Conservation (phyloP, 2,888 invertebrate species). For the Synergus itoensis region DNA sequence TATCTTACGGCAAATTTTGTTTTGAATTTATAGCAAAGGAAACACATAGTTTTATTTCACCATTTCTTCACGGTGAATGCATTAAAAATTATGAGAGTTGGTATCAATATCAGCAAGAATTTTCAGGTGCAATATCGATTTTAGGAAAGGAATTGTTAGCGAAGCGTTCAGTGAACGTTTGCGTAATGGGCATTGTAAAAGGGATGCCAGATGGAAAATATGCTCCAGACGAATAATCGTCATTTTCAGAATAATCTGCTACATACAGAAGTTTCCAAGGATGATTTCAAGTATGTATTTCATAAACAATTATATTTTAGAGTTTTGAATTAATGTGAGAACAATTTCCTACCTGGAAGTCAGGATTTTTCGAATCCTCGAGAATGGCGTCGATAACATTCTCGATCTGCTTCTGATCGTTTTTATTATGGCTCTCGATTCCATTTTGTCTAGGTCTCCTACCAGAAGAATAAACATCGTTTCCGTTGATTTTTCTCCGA, state of each 20-base stretch:
- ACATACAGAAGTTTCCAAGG: background rate
- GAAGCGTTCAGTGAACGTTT: background rate
- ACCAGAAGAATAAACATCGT: slow-evolving; percentile 68
- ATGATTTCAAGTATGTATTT: background rate
- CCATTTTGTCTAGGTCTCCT: slow-evolving; percentile 74
- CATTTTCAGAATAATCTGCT: background rate
- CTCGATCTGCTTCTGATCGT: slow-evolving; percentile 78
- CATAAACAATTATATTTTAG: background rate
- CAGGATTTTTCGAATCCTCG: slow-evolving; percentile 76
- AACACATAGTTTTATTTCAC: background rate
- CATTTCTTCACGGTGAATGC: background rate
- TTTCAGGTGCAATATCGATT: slow-evolving; percentile 16
- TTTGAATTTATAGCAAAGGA: background rate
- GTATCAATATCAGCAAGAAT: slow-evolving; percentile 19
- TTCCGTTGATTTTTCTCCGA: slow-evolving; percentile 64
- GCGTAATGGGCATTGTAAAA: background rate
- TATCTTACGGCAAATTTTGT: background rate
- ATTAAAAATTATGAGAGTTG: slow-evolving; percentile 19
- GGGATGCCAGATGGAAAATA: background rate
- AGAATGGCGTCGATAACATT: slow-evolving; percentile 76
- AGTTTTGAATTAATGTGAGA: background rate
- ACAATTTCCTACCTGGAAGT: slow-evolving; percentile 73
- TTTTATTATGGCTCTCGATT: slow-evolving; percentile 77
- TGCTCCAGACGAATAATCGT: background rate
- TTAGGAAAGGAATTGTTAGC: slow-evolving; percentile 15